Conservation (phyloP, 2,797 vertebrate genomes). For the Rachycentron canadum region DNA sequence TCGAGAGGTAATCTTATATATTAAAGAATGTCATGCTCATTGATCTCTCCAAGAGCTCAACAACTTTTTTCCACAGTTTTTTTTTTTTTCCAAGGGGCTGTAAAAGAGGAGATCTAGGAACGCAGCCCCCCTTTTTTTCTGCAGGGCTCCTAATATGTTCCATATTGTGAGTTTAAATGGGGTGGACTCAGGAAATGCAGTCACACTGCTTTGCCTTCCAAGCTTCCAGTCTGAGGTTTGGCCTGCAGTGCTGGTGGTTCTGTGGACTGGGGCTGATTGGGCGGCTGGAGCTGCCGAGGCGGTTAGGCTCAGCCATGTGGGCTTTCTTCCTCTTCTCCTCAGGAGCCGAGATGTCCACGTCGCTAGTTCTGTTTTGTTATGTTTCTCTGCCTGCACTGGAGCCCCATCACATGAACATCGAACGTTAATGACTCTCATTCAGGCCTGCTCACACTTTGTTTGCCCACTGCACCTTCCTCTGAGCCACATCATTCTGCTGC, state of each 20-base stretch:
- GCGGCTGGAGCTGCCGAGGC: slow-evolving; percentile 73
- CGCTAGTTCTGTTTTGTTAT: slow-evolving; percentile 70
- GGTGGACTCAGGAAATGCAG: slow-evolving; percentile 88
- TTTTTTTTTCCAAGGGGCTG: slow-evolving; percentile 75
- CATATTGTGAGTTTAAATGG: slow-evolving; percentile 90
- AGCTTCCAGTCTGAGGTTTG: slow-evolving; percentile 85
- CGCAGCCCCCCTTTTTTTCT: slow-evolving; percentile 63
- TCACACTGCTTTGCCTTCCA: slow-evolving; percentile 86
- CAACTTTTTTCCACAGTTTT: slow-evolving; percentile 74
- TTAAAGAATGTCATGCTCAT: slow-evolving; percentile 68
- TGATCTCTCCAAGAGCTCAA: slow-evolving; percentile 70
- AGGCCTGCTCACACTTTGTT: slow-evolving; percentile 12
- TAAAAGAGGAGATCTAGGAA: slow-evolving; percentile 85
- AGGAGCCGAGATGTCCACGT: slow-evolving; percentile 77
- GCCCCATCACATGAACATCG: slow-evolving; percentile 30
- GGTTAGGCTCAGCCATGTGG: slow-evolving; percentile 80
- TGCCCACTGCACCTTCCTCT: slow-evolving; percentile 23
- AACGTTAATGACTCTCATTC: slow-evolving; percentile 25
- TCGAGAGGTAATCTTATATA: slow-evolving; percentile 69
- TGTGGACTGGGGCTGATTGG: slow-evolving; percentile 80
- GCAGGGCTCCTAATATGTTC: slow-evolving; percentile 86
- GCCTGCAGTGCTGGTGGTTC: slow-evolving; percentile 80
- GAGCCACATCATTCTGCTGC: background rate
- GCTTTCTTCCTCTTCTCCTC: slow-evolving; percentile 78
- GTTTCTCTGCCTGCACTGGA: slow-evolving; percentile 56